Evolutionary conservation across 2,888 invertebrate genomes (phyloP), one percentile per base, ranked within the genome.

Genomic region (Polydrusus pterygomalis): DNA sequence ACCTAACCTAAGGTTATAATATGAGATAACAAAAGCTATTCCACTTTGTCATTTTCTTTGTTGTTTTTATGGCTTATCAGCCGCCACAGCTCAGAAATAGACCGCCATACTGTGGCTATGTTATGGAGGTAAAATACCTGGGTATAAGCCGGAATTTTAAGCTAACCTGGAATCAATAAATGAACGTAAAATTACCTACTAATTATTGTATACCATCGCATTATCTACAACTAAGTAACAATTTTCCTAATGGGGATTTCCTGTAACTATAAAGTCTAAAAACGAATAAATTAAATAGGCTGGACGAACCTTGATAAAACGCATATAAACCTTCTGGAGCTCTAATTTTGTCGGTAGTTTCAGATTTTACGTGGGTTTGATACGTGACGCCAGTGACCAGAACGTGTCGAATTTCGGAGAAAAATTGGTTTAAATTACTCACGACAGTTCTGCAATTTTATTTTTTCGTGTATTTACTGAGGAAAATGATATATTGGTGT

Each of bases 291-390:
- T 62, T 70, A 17, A 49, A 62, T 62, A 62, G 70, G 49, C 62
- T 18, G 18, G 49, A 49, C 30, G 17, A 38, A 40, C 30, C 40
- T 34, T 49, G 70, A 64, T 71, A 64, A 64, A 71, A 64, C n/a
- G 71, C 54, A 51, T 54, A 71, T 71, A 74, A 74, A 74, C 62
- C 69, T 62, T 51, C 51, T 34, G 13, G 62, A 49, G 51, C 63
- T 69, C 54, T 51, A 69, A 63, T 74, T 69, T 74, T 38, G 68
- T 20, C 30, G 69, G 69, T 63, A 40, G 51, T 68, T 63, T 56
- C 63, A 17, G 40, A 64, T 63, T 67, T 67, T 67, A 67, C 49
- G 67, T 62, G 70, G 47, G 47, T 17, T 49, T 54, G 40, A 71
- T 71, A 71, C 70, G 58, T 60, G 58, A 60, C 17, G 38, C 18